A percentile compares a stretch with the other conserved stretches of the same genome.
These are phyloP conservation scores for Nemoura dubitans DNA, from an alignment of 2,888 invertebrate species.

Conservation along the genomic window DNA sequence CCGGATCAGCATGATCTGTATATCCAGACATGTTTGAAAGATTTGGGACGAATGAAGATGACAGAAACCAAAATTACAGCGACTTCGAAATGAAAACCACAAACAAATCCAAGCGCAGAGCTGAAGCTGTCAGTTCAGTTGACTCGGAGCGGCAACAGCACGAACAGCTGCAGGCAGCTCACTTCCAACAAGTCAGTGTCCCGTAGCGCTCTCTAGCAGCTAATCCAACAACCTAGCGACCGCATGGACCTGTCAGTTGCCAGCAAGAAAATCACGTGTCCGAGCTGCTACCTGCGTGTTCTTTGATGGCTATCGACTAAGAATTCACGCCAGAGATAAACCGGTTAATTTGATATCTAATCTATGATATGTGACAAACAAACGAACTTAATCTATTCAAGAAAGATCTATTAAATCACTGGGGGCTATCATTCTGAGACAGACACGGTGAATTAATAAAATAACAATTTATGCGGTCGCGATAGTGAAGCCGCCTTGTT, in stretches of 20 bases:
- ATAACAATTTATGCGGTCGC: neutral
- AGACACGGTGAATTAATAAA: neutral
- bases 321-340: neutral
- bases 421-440: neutral
- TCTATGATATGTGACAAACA: neutral
- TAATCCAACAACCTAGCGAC: neutral
- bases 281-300: neutral
- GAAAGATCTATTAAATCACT: neutral
- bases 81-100: neutral
- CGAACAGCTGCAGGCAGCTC: neutral
- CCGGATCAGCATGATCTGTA: neutral
- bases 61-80: neutral
- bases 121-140: no score
- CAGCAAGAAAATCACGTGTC: neutral
- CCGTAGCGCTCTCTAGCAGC: neutral
- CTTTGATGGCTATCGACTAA: neutral
- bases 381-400: neutral
- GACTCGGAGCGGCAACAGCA: neutral
- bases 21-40: neutral
- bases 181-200: neutral
- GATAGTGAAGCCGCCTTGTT: constrained; percentile 9
- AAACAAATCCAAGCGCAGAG: no score
- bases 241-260: neutral
- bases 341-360: no score
- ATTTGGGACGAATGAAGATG: no score